Evolutionary conservation across 2,888 invertebrate genomes (phyloP).

Genomic region (Sympetrum striolatum): DNA sequence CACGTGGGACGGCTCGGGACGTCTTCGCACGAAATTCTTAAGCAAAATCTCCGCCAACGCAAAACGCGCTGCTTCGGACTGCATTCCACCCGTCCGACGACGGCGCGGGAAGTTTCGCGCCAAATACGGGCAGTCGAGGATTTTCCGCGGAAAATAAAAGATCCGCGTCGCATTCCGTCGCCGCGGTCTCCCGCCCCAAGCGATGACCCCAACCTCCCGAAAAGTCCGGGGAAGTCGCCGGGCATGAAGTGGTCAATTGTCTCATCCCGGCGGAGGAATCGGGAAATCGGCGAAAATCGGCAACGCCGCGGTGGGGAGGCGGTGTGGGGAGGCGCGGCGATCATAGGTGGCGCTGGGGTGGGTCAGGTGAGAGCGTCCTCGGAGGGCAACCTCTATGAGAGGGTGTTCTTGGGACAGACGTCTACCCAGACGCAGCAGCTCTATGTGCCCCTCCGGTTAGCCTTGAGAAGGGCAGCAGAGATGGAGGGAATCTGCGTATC

Average conservation of each 20-base stretch:
- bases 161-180: background rate
- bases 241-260: conserved; percentile 5
- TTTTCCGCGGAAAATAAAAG: background rate
- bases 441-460: conserved; percentile 8
- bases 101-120: background rate
- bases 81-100: background rate
- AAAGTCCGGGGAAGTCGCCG: background rate
- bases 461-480: conserved; percentile 17
- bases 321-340: background rate
- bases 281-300: background rate
- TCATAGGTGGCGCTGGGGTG: background rate
- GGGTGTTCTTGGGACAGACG: background rate
- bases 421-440: conserved; percentile 7
- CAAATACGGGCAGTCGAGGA: background rate
- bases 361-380: background rate
- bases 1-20: no score
- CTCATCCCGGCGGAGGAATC: background rate
- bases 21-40: no score
- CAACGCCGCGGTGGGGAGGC: background rate
- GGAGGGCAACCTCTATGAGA: background rate
- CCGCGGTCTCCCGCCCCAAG: background rate
- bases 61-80: no score
- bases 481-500: conserved; percentile 3
- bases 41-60: no score
- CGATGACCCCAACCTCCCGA: background rate